Base-by-base conservation (phyloP, 2,113 vertebrate genomes). In the Anolis sagrei region DNA sequence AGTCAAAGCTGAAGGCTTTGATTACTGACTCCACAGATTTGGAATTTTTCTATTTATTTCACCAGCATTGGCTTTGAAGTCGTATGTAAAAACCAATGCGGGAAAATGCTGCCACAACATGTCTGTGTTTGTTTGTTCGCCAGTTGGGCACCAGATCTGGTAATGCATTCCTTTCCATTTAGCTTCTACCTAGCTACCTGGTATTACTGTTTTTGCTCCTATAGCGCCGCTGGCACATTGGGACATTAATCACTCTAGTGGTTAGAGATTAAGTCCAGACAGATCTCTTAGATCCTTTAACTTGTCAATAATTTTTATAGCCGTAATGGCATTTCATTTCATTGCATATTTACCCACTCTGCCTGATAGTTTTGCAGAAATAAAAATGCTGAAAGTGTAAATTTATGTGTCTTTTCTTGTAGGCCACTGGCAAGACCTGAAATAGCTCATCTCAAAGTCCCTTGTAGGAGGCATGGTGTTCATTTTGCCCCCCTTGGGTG, bases 331-430 rank as follows among this genome's bases (percentile, higher is more conserved):
- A 54, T 74, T 44, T 77, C 88, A 88, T 81, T 76, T 75, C 32
- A 84, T 58, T 32, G 76, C 74, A 3, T 29, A 9, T 1, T 78
- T 25, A 25, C 18, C n/a, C 27, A 19, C 68, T 34, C 66, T 19
- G 16, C 23, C n/a, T 70, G 4, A 21, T 62, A 54, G 2, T 11
- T 44, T 36, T 13, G 2, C 16, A 73, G 23, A 13, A 36, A 78
- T 29, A 66, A 34, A 66, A 51, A n/a, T 27, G 49, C 34, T 27
- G 25, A 70, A 48, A 58, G 23, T 11, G 0, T 72, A 21, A 80
- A 70, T 4, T 18, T 81, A 64, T 39, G 64, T 0, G 0, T 29
- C 84, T 79, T 87, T 69, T 44, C 69, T 39, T 0, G 0, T 23
- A 77, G 54, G 66, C 62, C 79, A 44, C 79, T 66, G 64, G 36